These are phyloP conservation scores for Ctenopoma multispine DNA, from an alignment of 2,797 vertebrate species.

Conservation along the genomic window DNA sequence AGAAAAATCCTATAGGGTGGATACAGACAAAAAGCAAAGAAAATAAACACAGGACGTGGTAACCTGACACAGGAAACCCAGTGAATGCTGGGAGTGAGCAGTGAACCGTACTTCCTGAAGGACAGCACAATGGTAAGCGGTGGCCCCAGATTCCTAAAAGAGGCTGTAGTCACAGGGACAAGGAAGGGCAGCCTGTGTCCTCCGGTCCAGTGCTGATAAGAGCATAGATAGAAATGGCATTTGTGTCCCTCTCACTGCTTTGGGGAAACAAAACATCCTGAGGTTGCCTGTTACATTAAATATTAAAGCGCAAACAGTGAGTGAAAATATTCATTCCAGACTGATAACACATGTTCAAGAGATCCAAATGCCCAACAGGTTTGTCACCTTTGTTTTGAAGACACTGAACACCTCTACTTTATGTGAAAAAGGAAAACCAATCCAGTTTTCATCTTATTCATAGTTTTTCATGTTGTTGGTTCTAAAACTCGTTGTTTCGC, in stretches of 20 bases:
- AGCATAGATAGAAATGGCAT: slow-evolving; percentile 79
- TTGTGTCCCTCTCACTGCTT: slow-evolving; percentile 64
- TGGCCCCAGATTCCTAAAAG: slow-evolving; percentile 83
- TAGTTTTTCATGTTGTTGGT: too few species aligned
- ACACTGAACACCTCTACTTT: slow-evolving; percentile 9
- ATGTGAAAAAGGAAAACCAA: too few species aligned
- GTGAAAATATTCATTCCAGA: slow-evolving; percentile 20
- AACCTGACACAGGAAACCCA: slow-evolving; percentile 89
- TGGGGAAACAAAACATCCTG: slow-evolving; percentile 70
- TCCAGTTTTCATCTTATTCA: too few species aligned
- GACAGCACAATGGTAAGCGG: slow-evolving; percentile 85
- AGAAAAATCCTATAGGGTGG: slow-evolving; percentile 77
- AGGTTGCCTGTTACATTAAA: slow-evolving; percentile 60
- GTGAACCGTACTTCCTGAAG: slow-evolving; percentile 83
- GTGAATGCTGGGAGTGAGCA: slow-evolving; percentile 88
- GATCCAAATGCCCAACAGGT: neutral
- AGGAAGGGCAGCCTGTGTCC: slow-evolving; percentile 83
- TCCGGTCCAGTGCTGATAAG: slow-evolving; percentile 82
- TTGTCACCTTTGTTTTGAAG: slow-evolving; percentile 17
- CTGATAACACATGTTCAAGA: neutral
- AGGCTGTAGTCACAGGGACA: slow-evolving; percentile 76
- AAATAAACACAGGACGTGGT: slow-evolving; percentile 88
- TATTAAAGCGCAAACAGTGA: slow-evolving; percentile 29
- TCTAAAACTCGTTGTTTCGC: too few species aligned
- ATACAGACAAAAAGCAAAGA: slow-evolving; percentile 82